Evolutionary conservation across 2,888 invertebrate genomes (phyloP), one percentile per base, ranked within the genome.

Genomic region (Trachelus stipa): DNA sequence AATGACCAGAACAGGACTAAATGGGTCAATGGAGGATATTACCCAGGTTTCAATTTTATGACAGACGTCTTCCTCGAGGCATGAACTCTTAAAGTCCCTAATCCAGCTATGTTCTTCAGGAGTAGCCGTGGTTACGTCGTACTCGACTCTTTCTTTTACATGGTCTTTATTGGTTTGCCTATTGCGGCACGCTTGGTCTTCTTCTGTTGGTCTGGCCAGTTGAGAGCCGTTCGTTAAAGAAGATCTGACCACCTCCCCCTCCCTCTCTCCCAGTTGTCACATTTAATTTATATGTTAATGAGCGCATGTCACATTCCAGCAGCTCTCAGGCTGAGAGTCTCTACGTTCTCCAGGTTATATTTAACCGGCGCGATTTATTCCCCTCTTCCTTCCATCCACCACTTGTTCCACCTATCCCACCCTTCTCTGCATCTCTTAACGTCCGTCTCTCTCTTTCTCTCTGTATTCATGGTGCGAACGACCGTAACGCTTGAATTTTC

Each of bases 271-370:
- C 83, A 87, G 85, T 86, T 87, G 87, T 88, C 86, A 83, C 84
- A 84, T 87, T 86, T 87, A 88, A 87, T 87, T 87, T 88, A 88
- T 88, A 88, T 87, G 88, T 88, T 88, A 88, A 87, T 88, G 85
- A 87, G 86, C 83, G 81, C 85, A 84, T 86, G 88, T 87, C 88
- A 86, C 85, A 83, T 87, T 87, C 85, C 84, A 84, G 81, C 80
- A 73, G 69, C 76, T 73, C 76, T 81, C 79, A 68, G 79, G 30
- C 76, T 23, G 73, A 30, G 73, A 34, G 69, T 37, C 73, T 75
- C 35, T 30, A 35, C 75, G 73, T 80, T 80, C 81, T 77, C 76
- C 77, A 40, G 68, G 83, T 81, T 83, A 81, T 83, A 56, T 56
- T 56, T 56, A 56, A 56, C 56, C 56, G 56, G 9, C 56, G 23